Base-by-base conservation (phyloP, 2,797 vertebrate genomes). In the Chloroceryle inda region DNA sequence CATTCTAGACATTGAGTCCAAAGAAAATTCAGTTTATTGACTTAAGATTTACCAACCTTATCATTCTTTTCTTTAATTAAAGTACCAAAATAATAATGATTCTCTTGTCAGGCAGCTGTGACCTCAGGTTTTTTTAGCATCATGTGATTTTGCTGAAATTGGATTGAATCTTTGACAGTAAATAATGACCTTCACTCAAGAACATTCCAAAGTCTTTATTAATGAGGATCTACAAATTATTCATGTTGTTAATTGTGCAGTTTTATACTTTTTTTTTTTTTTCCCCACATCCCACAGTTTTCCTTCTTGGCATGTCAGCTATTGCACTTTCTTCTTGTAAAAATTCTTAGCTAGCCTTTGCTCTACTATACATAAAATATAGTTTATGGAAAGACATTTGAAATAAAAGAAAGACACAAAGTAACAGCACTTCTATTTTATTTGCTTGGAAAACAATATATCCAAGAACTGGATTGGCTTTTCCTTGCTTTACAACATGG, bases 151-250 rank as follows among this genome's bases (percentile, higher is more conserved):
- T 74, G 22, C 55, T 59, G 78, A 91, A 96, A 92, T 63, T 71
- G 71, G n/a, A 91, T 89, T 84, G 55, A 79, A 79, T 79, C 24
- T 82, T 56, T 89, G 78, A 81, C 74, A 89, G 67, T 91, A 95
- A 92, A 89, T 91, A 95, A 89, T 76, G 81, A 89, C 89, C 84
- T 91, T 94, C 67, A 73, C 37, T 89, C 26, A 86, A 81, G 66
- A 93, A 74, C 38, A 29, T 78, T 81, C 50, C 38, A 61, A 69
- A 82, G n/a, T 59, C 53, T 92, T 76, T 82, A 20, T 76, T 96
- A 88, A 89, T 85, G 72, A 92, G 11, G 6, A 73, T 63, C 33
- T 85, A 22, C 38, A 67, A 31, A 4, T 62, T 93, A 73, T 55
- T 92, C 19, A 17, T 78, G 31, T 37, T 53, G 18, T 49, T 86